Base-by-base conservation (phyloP, 2,888 invertebrate genomes). In the Cheilosia pagana region DNA sequence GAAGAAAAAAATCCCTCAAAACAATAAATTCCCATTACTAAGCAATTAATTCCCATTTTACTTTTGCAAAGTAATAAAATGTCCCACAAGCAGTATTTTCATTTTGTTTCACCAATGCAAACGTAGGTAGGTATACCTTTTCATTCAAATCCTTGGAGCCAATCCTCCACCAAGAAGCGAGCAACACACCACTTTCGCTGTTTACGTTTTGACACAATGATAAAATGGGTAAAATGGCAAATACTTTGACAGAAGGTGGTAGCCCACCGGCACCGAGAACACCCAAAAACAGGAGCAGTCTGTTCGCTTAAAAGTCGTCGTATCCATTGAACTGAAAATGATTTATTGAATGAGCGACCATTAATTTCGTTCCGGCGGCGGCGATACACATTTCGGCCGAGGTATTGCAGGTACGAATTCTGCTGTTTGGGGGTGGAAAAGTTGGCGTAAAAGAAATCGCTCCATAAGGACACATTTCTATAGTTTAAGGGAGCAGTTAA, bases 271-370 rank as follows among this genome's bases (percentile, higher is more conserved):
- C 7, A 53, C 7, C 28, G 28, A n/a, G 7, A 5, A 16, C 53
- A 21, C 23, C 68, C 50, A n/a, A 60, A 41, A 72, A 62, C 19
- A 35, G 43, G 31, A 62, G 16, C 35, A 39, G 35, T 10, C 50
- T 31, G 52, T 50, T 35, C 14, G n/a, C 43, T 31, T 7, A 63
- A 76, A 71, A 63, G 62, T 57, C 62, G 77, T 68, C 62, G 77
- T 68, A 74, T 79, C 68, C 83, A 74, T 68, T 83, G 78, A 83
- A 83, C 78, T 79, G 83, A 79, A 83, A 68, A 83, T 83, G 83
- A 83, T 83, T 83, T 83, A 83, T 78, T 45, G 52, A 68, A n/a
- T 28, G 39, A 45, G 45, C 74, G 45, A 68, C 78, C 74, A 83
- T 83, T 83, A 83, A 83, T 83, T 83, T 83, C 68, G 10, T 68